Percentiles rank a stretch among this genome's conserved stretches.
These are phyloP conservation scores for Caracal caracal DNA, from an alignment of 2,113 vertebrate species.

Conservation along the genomic window DNA sequence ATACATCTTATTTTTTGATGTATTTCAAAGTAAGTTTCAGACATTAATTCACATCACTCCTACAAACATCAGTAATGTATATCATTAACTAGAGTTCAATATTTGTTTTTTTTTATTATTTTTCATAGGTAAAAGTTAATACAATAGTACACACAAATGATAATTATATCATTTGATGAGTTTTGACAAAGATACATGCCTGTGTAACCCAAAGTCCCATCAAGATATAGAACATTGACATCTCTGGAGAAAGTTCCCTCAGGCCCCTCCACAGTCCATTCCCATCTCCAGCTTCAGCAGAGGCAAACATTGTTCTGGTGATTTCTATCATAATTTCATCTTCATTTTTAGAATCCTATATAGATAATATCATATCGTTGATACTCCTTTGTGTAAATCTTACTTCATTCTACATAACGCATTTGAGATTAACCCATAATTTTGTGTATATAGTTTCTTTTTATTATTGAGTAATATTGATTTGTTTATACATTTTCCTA, in stretches of 20 bases:
- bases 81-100: neutral
- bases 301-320: neutral
- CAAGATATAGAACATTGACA: neutral
- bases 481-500: conserved; percentile 37
- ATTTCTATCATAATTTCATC: neutral
- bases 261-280: neutral
- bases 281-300: neutral
- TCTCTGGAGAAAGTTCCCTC: neutral
- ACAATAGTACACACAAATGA: neutral
- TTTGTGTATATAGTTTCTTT: neutral
- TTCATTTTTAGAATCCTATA: neutral
- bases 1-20: conserved; percentile 5
- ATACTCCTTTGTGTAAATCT: neutral
- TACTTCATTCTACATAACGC: neutral
- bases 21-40: conserved; percentile 25
- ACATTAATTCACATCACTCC: neutral
- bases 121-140: conserved; percentile 12
- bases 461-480: neutral
- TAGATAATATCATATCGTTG: neutral
- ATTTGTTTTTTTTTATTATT: neutral
- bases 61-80: neutral
- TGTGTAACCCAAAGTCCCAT: neutral
- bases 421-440: neutral
- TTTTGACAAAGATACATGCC: neutral
- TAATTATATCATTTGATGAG: neutral